phyloP scores from a whole-genome alignment of 2,113 vertebrate species.

The Probosciger aterrimus region DNA sequence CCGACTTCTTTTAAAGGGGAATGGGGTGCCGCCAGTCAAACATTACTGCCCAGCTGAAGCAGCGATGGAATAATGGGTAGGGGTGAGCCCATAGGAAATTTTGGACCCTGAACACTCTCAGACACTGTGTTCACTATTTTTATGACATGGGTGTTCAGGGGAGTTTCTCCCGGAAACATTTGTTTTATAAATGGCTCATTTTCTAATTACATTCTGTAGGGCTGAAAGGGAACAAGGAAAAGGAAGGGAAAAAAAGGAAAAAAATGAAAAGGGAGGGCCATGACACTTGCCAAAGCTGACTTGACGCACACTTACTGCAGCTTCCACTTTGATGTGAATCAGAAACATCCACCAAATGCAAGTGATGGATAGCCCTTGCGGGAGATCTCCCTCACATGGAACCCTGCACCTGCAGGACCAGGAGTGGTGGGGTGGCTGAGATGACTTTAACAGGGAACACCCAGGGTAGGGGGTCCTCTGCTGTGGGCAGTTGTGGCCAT shows the following conservation, averaged over 20 bases:
- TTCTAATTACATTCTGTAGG: conserved; percentile 53
- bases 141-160: conserved; percentile 46
- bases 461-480: background rate
- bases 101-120: background rate
- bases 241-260: background rate
- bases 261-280: background rate
- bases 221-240: conserved; percentile 14
- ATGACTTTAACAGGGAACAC: background rate
- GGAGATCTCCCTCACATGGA: background rate
- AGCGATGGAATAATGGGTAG: conserved; percentile 38
- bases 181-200: conserved; percentile 57
- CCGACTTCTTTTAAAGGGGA: background rate
- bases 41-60: conserved; percentile 7
- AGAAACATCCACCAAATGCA: background rate
- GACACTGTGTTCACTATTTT: background rate
- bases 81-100: conserved; percentile 26
- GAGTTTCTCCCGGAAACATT: conserved; percentile 54
- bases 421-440: background rate
- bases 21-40: conserved; percentile 17
- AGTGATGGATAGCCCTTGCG: background rate
- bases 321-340: background rate
- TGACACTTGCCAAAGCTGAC: background rate
- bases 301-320: background rate
- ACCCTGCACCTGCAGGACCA: background rate
- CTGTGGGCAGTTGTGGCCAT: accelerated